Evolutionary conservation across 1,140 invertebrate genomes (phyloP), one percentile per base, ranked within the genome.

Genomic region (Amyelois transitella): DNA sequence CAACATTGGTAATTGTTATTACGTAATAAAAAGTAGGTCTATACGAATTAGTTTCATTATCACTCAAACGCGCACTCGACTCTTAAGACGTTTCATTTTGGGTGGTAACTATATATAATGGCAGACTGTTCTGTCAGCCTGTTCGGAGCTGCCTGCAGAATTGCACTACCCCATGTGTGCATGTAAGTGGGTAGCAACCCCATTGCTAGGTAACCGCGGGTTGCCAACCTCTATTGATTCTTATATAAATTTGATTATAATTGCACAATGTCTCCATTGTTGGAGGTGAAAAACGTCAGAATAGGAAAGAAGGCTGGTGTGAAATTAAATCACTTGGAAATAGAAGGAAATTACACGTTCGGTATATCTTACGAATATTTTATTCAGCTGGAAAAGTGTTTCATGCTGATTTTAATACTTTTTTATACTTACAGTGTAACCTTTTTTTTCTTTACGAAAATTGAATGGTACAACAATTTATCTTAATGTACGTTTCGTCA

Each of bases 191-290:
- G 12, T 22, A 18, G 22, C 47, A 25, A 21, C 47, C 19, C 44
- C 14, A 64, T 71, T 70, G 68, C 71, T 71, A 71, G 68, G 71
- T 68, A 18, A 70, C 70, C n/a, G n/a, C n/a, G n/a, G n/a, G 62
- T 22, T 44, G 45, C 22, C 22, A 24, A 8, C 22, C 22, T 8
- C 22, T 55, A 53, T 53, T 45, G 52, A 53, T 53, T 45, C 22
- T 24, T 8, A 24, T 24, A 5, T 24, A 24, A 24, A 24, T 3
- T 24, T 24, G 8, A 24, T 24, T 24, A 24, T 5, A 8, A 8
- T 24, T 5, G 8, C 22, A 24, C 22, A 28, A 25, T 28, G 32
- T 19, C 10, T n/a, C n/a, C n/a, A n/a, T n/a, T n/a, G n/a, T n/a
- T n/a, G n/a, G n/a, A n/a, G n/a, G n/a, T n/a, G n/a, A n/a, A n/a